Conservation (phyloP, 2,888 invertebrate genomes). For the Neocrepidodera transversa region DNA sequence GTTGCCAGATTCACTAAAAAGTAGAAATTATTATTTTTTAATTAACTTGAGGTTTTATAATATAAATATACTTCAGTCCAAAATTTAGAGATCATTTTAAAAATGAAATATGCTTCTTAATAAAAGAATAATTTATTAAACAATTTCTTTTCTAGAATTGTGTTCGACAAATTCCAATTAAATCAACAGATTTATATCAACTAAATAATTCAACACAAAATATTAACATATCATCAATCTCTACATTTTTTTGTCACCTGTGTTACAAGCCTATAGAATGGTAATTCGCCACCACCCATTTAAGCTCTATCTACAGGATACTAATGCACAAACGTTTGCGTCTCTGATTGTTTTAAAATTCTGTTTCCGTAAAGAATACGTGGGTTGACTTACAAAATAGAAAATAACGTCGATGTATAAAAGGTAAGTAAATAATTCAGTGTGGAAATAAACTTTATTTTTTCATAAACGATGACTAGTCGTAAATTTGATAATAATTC, state of each 20-base stretch:
- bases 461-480: background rate
- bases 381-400: slow-evolving; percentile 31
- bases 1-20: no score
- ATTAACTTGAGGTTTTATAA: no score
- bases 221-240: slow-evolving; percentile 3
- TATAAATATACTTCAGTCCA: no score
- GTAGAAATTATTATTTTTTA: no score
- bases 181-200: no score
- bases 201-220: no score
- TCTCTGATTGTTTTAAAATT: slow-evolving; percentile 38
- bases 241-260: slow-evolving; percentile 22
- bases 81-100: no score
- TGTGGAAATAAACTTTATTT: background rate
- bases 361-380: slow-evolving; percentile 32
- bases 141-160: no score
- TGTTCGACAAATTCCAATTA: no score
- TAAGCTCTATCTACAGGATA: slow-evolving; percentile 22
- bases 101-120: no score
- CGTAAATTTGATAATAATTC: slow-evolving; percentile 19
- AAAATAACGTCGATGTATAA: slow-evolving; percentile 22
- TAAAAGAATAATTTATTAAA: no score
- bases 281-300: slow-evolving; percentile 22
- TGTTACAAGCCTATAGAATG: slow-evolving; percentile 13
- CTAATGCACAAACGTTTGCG: slow-evolving; percentile 28
- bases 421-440: background rate